Evolutionary conservation across 2,797 vertebrate genomes (phyloP), one percentile per base, ranked within the genome.

Genomic region (Cryptoprocta ferox): DNA sequence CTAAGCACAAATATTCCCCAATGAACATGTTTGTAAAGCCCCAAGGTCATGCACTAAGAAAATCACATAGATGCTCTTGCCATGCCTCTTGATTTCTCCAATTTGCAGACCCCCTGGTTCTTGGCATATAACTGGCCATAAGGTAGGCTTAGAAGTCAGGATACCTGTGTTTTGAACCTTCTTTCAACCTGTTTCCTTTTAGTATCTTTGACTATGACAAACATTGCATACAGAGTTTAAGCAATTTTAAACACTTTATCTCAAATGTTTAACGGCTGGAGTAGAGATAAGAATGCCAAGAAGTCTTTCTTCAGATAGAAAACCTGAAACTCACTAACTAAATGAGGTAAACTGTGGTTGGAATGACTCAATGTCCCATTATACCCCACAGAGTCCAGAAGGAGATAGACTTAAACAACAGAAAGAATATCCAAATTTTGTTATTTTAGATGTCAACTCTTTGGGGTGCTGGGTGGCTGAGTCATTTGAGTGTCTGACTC

Each of bases 301-400:
- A 84, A 65, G n/a, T 66, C 56, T 98, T 98, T 98, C 98, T 98
- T 97, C 94, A 97, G 83, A 61, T 42, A 18, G 59, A 89, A 79
- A 94, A 95, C 75, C 2, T 30, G 70, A 93, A 97, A 83, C 71
- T 68, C 24, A 28, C 39, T 37, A 68, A 73, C 48, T 53, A 76
- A 70, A 15, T 90, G 92, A 78, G 48, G 39, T 94, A 96, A 98
- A 24, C 1, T 66, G 68, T 88, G 70, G 48, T 93, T 91, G 12
- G 12, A 82, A 19, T 93, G 95, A 65, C 90, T 92, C 45, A 66
- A 16, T 63, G 70, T 78, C 73, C 30, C 15, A 3, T 76, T 75
- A 84, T 73, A 9, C 21, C 11, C 16, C 61, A 32, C 88, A 80
- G 28, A 83, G 75, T 89, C 4, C 39, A 80, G n/a, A 78, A 86